Base-by-base conservation (phyloP, 2,113 vertebrate species). In the Terrapene triunguis region DNA sequence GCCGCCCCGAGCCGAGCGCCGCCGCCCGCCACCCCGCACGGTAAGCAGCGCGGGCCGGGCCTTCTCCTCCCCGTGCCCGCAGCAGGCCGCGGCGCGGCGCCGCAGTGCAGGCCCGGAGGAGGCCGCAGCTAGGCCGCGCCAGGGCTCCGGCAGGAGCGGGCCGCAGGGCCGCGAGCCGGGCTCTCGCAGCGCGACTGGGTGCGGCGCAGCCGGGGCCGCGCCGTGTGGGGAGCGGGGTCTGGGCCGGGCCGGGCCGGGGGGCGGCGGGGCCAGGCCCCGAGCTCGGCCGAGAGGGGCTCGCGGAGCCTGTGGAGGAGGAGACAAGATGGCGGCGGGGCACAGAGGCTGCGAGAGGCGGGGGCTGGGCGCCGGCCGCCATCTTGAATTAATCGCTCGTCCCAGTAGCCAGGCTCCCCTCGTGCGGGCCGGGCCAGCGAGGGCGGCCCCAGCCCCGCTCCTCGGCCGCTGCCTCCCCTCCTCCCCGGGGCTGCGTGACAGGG, bases 51-150 rank as follows among this genome's bases (percentile, higher is more conserved):
- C 97, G 96, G 90, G 93, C 94, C 89, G 87, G 95, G 97, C 98
- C 97, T 96, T 97, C 94, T 51, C 88, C 95, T 38, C 65, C 53
- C 79, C 81, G 72, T 78, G 89, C 91, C 85, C 92, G 91, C 85
- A 84, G 84, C 91, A 93, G 95, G 95, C 95, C 95, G 76, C 82
- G 96, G 97, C 95, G 91, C 94, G 96, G 97, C 95, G 91, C 94
- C 94, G 96, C 88, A 96, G 97, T 98, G 97, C 97, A 97, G 99
- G 98, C 99, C 99, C 98, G 81, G 91, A 97, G 97, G 97, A 99
- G 99, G 99, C 99, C 99, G 98, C 98, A 97, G 97, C 97, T 98
- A 97, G 98, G 98, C 96, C 96, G 95, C 95, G 89, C 65, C 88
- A 48, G 74, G 89, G 55, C 87, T 85, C 21, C 44, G 51, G 78